Conservation (phyloP, 2,888 invertebrate species). For the Charanyca ferruginea region DNA sequence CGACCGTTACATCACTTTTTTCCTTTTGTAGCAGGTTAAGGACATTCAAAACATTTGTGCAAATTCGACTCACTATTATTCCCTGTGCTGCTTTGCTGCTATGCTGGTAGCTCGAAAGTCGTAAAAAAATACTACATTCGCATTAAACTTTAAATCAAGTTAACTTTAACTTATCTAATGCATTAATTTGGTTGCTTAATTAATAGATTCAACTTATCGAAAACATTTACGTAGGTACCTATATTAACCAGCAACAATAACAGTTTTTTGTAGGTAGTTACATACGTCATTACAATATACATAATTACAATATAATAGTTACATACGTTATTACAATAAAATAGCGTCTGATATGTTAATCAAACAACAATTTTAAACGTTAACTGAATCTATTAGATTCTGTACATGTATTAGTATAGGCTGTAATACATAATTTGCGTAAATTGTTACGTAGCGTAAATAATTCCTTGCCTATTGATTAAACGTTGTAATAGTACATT, state of each 20-base stretch:
- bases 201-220: neutral
- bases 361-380: slow-evolving; percentile 5
- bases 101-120: neutral
- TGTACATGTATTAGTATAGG: slow-evolving; percentile 4
- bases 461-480: slow-evolving; percentile 22
- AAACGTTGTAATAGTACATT: neutral
- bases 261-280: no score
- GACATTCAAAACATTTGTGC: slow-evolving; percentile 19
- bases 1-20: slow-evolving; percentile 42
- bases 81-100: no score
- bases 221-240: neutral
- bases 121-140: no score
- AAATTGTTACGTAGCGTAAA: slow-evolving; percentile 15
- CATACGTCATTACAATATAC: slow-evolving; percentile 16
- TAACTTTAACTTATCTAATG: neutral
- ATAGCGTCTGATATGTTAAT: neutral
- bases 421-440: slow-evolving; percentile 23
- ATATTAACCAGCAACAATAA: neutral
- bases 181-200: neutral
- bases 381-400: neutral
- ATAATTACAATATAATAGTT: no score
- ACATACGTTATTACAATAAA: slow-evolving; percentile 13
- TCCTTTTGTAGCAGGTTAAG: slow-evolving; percentile 32
- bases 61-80: slow-evolving; percentile 4
- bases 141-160: neutral